These are phyloP conservation scores for Desmodus rotundus DNA, from an alignment of 2,113 vertebrate genomes.

Conservation along the genomic window DNA sequence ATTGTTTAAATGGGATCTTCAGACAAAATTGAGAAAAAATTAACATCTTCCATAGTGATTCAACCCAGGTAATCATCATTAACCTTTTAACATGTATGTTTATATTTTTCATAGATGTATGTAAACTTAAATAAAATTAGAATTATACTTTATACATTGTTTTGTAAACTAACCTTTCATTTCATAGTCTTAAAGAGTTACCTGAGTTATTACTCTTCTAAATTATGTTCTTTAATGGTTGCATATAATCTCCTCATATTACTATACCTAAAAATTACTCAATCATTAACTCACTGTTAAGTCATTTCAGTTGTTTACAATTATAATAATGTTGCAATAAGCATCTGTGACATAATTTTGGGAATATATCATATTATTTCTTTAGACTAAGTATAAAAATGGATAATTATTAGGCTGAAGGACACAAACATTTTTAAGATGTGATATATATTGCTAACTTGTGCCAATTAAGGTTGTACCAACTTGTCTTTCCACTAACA, in stretches of 20 bases:
- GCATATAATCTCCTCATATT: neutral
- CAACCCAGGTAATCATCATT: neutral
- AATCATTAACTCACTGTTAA: neutral
- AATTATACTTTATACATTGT: neutral
- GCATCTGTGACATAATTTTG: neutral
- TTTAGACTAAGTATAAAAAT: neutral
- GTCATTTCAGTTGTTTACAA: conserved; percentile 7
- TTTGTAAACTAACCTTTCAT: neutral
- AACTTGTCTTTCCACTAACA: neutral
- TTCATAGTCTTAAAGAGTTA: neutral
- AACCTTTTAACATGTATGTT: neutral
- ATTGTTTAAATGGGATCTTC: neutral
- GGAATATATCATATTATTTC: neutral
- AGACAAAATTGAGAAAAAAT: neutral
- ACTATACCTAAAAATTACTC: neutral
- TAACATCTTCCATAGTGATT: neutral
- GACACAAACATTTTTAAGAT: neutral
- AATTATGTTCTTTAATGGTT: neutral
- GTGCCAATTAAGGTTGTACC: neutral
- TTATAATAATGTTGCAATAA: neutral
- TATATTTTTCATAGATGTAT: neutral
- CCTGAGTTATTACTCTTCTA: neutral
- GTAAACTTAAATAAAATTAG: neutral
- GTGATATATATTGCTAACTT: neutral
- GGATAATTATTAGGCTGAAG: neutral